Evolutionary conservation across 2,888 invertebrate genomes (phyloP).

Genomic region (Drosophila birchii): DNA sequence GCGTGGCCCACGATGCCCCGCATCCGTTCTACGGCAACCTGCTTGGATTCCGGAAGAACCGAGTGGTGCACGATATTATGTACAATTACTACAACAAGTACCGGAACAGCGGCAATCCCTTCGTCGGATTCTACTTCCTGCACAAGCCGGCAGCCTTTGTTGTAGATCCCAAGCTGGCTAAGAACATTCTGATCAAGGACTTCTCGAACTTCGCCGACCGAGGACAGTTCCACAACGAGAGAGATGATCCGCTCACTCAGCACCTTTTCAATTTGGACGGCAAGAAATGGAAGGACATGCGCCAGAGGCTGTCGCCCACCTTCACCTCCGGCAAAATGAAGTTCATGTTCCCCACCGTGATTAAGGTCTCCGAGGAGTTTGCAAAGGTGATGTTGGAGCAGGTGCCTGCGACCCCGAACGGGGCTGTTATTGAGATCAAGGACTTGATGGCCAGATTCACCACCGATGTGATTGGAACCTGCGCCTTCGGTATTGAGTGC

Average conservation of each 20-base stretch:
- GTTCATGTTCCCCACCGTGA: slow-evolving; percentile 69
- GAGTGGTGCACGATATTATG: slow-evolving; percentile 45
- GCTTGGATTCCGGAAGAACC: slow-evolving; percentile 50
- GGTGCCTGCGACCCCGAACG: slow-evolving; percentile 36
- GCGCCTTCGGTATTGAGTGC: slow-evolving; percentile 85
- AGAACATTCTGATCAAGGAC: slow-evolving; percentile 70
- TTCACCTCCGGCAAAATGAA: slow-evolving; percentile 80
- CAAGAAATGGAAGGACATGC: slow-evolving; percentile 84
- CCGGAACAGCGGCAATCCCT: slow-evolving; percentile 51
- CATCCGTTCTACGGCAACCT: slow-evolving; percentile 57
- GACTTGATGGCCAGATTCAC: slow-evolving; percentile 85
- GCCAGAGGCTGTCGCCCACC: slow-evolving; percentile 83
- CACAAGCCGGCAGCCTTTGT: slow-evolving; percentile 56
- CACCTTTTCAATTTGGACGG: slow-evolving; percentile 83
- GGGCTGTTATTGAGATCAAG: slow-evolving; percentile 82
- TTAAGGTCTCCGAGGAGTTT: slow-evolving; percentile 63
- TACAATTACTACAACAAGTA: slow-evolving; percentile 57
- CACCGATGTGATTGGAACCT: slow-evolving; percentile 85
- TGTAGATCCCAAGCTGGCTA: slow-evolving; percentile 62
- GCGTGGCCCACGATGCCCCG: slow-evolving; percentile 55
- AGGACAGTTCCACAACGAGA: slow-evolving; percentile 77
- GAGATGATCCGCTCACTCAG: slow-evolving; percentile 82
- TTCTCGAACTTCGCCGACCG: slow-evolving; percentile 82
- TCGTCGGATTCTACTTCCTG: slow-evolving; percentile 70
- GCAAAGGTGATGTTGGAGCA: slow-evolving; percentile 49